A percentile compares a stretch with the other conserved stretches of the same genome.
phyloP scores from a whole-genome alignment of 2,888 invertebrate genomes.

The Drosophila algonquin region DNA sequence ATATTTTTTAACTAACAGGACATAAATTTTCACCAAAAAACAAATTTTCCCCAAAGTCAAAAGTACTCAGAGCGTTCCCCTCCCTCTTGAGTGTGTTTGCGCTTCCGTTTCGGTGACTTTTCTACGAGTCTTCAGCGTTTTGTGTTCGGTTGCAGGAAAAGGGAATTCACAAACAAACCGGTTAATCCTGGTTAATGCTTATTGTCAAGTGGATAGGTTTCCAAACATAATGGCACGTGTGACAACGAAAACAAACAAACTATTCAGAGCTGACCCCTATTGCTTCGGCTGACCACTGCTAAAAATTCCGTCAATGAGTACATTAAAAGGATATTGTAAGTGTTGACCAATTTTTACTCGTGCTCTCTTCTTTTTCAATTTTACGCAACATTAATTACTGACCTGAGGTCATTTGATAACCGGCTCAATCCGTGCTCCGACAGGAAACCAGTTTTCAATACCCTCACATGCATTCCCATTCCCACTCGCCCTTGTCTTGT shows the following conservation, averaged over 20 bases:
- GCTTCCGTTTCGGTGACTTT: neutral
- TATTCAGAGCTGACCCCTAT: neutral
- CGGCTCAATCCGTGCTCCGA: conserved; percentile 36
- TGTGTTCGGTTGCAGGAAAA: neutral
- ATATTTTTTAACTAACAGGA: neutral
- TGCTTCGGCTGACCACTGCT: neutral
- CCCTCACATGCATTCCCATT: conserved; percentile 4
- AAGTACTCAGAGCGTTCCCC: neutral
- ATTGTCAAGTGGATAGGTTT: neutral
- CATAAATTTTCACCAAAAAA: neutral
- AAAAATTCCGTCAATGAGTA: neutral
- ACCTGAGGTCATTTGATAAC: conserved; percentile 68
- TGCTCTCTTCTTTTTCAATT: conserved; percentile 50
- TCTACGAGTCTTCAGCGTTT: neutral
- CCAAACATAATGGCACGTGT: neutral
- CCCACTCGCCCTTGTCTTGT: conserved; percentile 32
- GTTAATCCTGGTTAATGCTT: neutral
- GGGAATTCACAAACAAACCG: neutral
- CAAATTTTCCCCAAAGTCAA: neutral
- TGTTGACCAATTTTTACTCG: conserved; percentile 55
- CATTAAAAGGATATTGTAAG: neutral
- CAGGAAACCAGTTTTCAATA: conserved; percentile 57
- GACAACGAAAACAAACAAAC: neutral
- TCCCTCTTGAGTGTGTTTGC: neutral
- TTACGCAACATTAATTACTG: conserved; percentile 70